phyloP scores from a whole-genome alignment of 2,888 invertebrate genomes.

The Lamproptera curius region DNA sequence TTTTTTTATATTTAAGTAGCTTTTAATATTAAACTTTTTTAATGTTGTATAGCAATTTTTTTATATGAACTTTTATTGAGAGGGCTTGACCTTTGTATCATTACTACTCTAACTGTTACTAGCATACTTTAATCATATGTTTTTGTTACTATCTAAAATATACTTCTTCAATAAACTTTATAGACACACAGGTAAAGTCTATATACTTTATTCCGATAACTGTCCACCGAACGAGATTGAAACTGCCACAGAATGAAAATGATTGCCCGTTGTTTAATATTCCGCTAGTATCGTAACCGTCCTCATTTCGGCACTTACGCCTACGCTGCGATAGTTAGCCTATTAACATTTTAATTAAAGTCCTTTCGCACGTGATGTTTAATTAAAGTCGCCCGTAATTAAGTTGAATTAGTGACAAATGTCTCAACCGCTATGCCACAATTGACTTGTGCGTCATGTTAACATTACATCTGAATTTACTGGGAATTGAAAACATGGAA shows the following conservation, averaged over 20 bases:
- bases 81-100: no score
- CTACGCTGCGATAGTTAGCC: conserved; percentile 33
- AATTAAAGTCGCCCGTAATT: conserved; percentile 16
- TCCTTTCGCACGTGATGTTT: conserved; percentile 18
- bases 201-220: no score
- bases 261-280: conserved; percentile 24
- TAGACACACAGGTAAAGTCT: no score
- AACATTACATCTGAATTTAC: background rate
- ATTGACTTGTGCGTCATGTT: conserved; percentile 1
- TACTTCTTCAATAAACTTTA: no score
- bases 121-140: no score
- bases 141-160: no score
- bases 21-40: no score
- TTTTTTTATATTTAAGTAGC: no score
- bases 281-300: conserved; percentile 23
- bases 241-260: conserved; percentile 16
- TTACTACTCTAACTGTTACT: no score
- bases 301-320: conserved; percentile 24
- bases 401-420: conserved; percentile 3
- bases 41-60: no score
- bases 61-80: no score
- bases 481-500: no score
- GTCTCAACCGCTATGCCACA: conserved; percentile 4
- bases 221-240: conserved; percentile 12
- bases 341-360: conserved; percentile 51